Percentiles rank a stretch among this genome's conserved stretches.
phyloP scores from a whole-genome alignment of 92 coral and sea anemone genomes.

The Actinostola sp. region DNA sequence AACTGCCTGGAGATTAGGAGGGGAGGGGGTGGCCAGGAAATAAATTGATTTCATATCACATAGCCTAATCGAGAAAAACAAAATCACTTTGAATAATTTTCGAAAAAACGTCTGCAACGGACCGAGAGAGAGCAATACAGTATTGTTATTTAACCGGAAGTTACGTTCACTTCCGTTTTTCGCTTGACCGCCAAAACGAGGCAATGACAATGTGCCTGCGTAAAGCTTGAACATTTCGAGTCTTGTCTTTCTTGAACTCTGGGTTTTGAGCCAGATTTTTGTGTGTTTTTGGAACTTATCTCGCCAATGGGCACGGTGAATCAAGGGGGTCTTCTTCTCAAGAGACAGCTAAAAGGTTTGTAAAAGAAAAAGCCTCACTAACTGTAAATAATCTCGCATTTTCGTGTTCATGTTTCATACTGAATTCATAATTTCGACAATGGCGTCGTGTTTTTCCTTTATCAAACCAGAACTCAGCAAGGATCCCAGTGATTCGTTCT shows the following conservation, averaged over 20 bases:
- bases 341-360: constrained; percentile 85
- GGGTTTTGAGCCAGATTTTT: constrained; percentile 18
- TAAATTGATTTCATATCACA: too few species aligned
- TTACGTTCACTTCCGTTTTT: constrained; percentile 49
- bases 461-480: constrained; percentile 67
- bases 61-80: too few species aligned
- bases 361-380: constrained; percentile 3
- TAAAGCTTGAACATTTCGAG: constrained; percentile 19
- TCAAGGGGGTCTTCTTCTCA: constrained; percentile 92
- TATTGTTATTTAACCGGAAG: constrained; percentile 52
- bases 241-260: constrained; percentile 2
- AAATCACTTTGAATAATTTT: too few species aligned
- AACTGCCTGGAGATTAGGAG: too few species aligned
- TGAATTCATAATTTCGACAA: constrained; percentile 21
- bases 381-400: constrained; percentile 11
- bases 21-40: too few species aligned
- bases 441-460: constrained; percentile 66
- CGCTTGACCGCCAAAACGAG: constrained; percentile 44
- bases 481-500: constrained; percentile 90
- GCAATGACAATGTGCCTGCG: constrained; percentile 54
- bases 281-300: constrained; percentile 19
- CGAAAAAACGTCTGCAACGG: too few species aligned
- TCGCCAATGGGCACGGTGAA: constrained; percentile 80
- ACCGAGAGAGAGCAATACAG: too few species aligned
- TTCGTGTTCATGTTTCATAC: constrained; percentile 22